Evolutionary conservation across 2,113 vertebrate species (phyloP), one percentile per base, ranked within the genome.

Genomic region (Pseudorasbora parva): DNA sequence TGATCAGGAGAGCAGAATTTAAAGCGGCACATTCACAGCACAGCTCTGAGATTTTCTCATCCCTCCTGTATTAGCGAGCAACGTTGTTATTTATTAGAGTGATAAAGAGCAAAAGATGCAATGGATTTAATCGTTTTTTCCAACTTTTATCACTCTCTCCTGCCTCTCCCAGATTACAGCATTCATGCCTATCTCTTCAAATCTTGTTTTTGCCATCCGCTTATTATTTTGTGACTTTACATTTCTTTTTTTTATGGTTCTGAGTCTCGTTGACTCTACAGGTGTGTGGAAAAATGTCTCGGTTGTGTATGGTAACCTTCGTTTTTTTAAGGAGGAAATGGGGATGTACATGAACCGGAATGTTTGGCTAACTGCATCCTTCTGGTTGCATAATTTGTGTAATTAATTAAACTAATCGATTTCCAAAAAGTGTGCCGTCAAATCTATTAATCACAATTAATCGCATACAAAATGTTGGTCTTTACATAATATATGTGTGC

Each of bases 41-140:
- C 45, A 56, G 75, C 25, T 78, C 49, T 86, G 47, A 84, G 82
- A n/a, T 27, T 60, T n/a, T n/a, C 51, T 2, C 1, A 14, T 60
- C 81, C 59, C 19, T 62, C 8, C 5, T n/a, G 21, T 17, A 45
- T 8, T 69, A 62, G 23, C 30, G 59, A 59, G 54, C 41, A 54
- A 47, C 49, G 57, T 43, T 6, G 51, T 62, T 45, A 77, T 77
- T 60, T 81, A 87, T 71, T 81, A 27, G 27, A 62, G 68, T 59
- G 69, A 37, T 51, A 78, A 51, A 37, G 8, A 68, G 45, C 25
- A 45, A 59, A 23, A 78, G 51, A 57, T 23, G 51, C 12, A 6
- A 9, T 56, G 43, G 49, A 51, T 60, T 74, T 43, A 30, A 49
- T 57, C 27, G 59, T 17, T 54, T 37, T 17, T 30, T 27, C 2